Percentiles rank a stretch among this genome's conserved stretches.
phyloP scores from a whole-genome alignment of 2,888 invertebrate genomes.

The Vanessa cardui region DNA sequence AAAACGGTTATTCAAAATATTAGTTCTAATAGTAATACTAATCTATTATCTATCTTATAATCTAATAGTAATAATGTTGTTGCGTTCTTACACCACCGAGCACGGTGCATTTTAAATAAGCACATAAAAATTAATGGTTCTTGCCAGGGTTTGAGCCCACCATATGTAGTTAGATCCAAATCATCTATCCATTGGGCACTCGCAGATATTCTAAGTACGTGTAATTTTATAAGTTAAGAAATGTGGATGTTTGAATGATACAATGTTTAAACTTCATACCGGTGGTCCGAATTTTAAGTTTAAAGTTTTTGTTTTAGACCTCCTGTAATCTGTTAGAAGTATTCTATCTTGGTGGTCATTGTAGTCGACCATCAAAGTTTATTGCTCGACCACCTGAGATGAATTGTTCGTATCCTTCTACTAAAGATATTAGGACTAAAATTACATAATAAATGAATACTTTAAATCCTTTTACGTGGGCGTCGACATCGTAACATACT shows the following conservation, averaged over 20 bases:
- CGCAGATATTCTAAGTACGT: too few species aligned
- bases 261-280: not conserved
- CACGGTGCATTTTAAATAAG: too few species aligned
- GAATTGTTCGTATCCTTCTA: slow-evolving; percentile 10
- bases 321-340: slow-evolving; percentile 36
- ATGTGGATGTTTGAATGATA: not conserved
- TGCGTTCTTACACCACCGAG: too few species aligned
- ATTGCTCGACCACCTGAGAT: slow-evolving; percentile 32
- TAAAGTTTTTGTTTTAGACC: slow-evolving; percentile 50
- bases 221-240: not conserved
- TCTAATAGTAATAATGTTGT: too few species aligned
- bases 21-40: too few species aligned
- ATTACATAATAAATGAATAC: too few species aligned
- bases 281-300: slow-evolving; percentile 48
- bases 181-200: too few species aligned
- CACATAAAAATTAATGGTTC: too few species aligned
- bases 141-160: too few species aligned
- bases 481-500: not conserved
- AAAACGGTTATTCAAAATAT: too few species aligned
- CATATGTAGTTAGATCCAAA: too few species aligned
- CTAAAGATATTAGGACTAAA: slow-evolving; percentile 11
- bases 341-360: slow-evolving; percentile 45
- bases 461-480: slow-evolving; percentile 1
- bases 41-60: too few species aligned
- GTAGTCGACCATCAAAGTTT: slow-evolving; percentile 29